phyloP scores from a whole-genome alignment of 2,113 vertebrate genomes.

The Marcusenius ussheri region DNA sequence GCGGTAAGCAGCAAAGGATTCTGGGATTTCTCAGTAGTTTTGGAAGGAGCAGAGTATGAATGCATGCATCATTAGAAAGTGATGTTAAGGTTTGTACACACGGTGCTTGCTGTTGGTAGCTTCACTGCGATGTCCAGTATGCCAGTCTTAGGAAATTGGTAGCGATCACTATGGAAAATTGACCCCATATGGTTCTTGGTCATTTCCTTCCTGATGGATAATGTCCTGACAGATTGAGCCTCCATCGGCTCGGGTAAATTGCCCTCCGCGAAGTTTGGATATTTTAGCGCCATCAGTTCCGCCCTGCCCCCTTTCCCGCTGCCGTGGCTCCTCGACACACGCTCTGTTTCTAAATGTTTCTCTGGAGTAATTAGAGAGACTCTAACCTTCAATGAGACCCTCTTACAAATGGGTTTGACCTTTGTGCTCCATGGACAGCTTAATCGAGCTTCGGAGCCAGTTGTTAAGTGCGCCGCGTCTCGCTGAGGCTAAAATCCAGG shows the following conservation, averaged over 20 bases:
- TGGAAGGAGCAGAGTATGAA: not conserved
- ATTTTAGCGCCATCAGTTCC: conserved; percentile 33
- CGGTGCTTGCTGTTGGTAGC: not conserved
- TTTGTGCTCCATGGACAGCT: conserved; percentile 31
- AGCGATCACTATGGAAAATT: not conserved
- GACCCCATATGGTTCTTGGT: conserved; percentile 42
- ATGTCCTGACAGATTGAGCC: conserved; percentile 35
- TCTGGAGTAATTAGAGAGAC: conserved; percentile 8
- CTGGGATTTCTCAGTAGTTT: not conserved
- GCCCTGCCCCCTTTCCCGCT: not conserved
- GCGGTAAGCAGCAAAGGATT: conserved; percentile 60
- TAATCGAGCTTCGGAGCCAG: conserved; percentile 25
- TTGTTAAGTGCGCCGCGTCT: not conserved
- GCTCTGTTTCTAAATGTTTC: not conserved
- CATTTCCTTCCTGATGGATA: conserved; percentile 63
- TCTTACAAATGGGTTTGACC: conserved; percentile 44
- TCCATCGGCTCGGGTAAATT: conserved; percentile 53
- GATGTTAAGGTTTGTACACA: not conserved
- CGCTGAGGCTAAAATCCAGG: not conserved
- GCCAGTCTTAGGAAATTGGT: not conserved
- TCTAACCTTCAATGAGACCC: conserved; percentile 3
- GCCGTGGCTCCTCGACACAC: not conserved
- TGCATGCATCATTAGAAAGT: not conserved
- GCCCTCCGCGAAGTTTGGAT: conserved; percentile 37
- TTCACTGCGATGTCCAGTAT: not conserved